Percentiles rank a stretch among this genome's conserved stretches.
phyloP scores from a whole-genome alignment of 2,113 vertebrate genomes.

The Delphinapterus leucas region DNA sequence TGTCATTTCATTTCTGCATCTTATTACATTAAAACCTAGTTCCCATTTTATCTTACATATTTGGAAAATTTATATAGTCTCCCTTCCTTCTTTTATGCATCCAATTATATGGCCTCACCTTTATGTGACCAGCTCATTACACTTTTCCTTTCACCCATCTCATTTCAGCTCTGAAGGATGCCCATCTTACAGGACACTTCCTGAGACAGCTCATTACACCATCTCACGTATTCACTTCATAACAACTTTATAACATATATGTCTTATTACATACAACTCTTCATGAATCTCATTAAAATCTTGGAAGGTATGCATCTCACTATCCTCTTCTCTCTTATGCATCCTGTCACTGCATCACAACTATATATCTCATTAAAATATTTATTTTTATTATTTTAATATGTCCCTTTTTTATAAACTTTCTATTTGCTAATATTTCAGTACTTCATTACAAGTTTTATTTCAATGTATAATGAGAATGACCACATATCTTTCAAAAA shows the following conservation, averaged over 20 bases:
- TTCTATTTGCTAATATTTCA: constrained; percentile 16
- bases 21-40: constrained; percentile 70
- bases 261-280: constrained; percentile 56
- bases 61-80: constrained; percentile 74
- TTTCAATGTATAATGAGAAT: neutral
- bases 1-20: constrained; percentile 75
- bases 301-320: constrained; percentile 11
- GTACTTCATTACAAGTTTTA: neutral
- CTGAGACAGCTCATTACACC: constrained; percentile 65
- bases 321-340: neutral
- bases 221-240: constrained; percentile 46
- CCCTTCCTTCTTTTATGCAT: constrained; percentile 69
- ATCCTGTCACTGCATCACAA: constrained; percentile 8
- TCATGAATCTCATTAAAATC: constrained; percentile 65
- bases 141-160: constrained; percentile 62
- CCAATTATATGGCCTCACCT: constrained; percentile 67
- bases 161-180: constrained; percentile 72
- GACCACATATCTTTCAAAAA: neutral
- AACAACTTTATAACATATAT: constrained; percentile 65
- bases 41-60: constrained; percentile 72
- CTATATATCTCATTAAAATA: constrained; percentile 54
- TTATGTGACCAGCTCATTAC: constrained; percentile 74
- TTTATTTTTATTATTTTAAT: constrained; percentile 38
- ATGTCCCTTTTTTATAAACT: neutral
- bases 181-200: constrained; percentile 56